These are phyloP conservation scores for Anguilla marmorata DNA, from an alignment of 2,797 vertebrate genomes.

Conservation along the genomic window DNA sequence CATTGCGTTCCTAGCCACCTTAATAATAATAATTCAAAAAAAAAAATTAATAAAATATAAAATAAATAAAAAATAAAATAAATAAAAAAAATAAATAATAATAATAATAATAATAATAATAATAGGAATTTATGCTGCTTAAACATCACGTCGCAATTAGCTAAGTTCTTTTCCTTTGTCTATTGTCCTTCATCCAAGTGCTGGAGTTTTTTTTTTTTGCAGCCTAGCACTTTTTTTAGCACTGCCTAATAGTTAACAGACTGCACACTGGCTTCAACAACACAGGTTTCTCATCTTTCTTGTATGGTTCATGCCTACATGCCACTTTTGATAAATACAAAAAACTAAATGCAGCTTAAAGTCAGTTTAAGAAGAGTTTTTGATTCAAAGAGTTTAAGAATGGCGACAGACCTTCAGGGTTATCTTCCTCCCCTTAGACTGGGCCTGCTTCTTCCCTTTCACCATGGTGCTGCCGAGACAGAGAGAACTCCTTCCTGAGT, in stretches of 20 bases:
- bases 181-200: too few species aligned
- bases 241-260: too few species aligned
- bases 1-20: slow-evolving; percentile 73
- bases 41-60: too few species aligned
- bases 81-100: background rate
- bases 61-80: too few species aligned
- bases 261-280: background rate
- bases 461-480: slow-evolving; percentile 68
- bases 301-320: background rate
- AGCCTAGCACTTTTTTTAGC: too few species aligned
- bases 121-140: too few species aligned
- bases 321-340: background rate
- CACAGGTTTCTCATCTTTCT: background rate
- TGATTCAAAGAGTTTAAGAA: background rate
- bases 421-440: slow-evolving; percentile 72
- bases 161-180: too few species aligned
- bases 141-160: too few species aligned
- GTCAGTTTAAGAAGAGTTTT: background rate
- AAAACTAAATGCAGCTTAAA: background rate
- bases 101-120: background rate
- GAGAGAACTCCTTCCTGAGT: background rate
- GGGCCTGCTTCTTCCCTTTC: slow-evolving; percentile 65
- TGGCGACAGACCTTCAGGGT: slow-evolving; percentile 65
- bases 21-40: background rate
- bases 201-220: too few species aligned